Evolutionary conservation across 2,888 invertebrate species (phyloP).

Genomic region (Pelosia muscerda): DNA sequence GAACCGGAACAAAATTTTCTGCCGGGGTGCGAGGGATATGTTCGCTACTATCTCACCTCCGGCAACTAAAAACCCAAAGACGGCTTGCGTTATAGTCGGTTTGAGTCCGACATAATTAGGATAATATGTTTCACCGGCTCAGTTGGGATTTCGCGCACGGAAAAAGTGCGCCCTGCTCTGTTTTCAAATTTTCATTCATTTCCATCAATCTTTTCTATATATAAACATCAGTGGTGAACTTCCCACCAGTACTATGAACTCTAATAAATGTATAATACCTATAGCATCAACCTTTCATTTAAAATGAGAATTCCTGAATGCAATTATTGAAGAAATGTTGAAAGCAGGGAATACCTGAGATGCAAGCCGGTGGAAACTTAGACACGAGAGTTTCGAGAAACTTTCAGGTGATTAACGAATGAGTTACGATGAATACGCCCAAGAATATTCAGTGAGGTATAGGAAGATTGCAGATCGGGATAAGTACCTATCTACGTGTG

Average conservation of each 20-base stretch:
- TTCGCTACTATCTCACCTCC: no score
- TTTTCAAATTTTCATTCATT: no score
- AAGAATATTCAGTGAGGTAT: conserved; percentile 4
- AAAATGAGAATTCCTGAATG: conserved; percentile 48
- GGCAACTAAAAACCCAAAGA: no score
- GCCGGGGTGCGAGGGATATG: no score
- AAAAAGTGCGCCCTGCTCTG: no score
- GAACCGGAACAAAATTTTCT: no score
- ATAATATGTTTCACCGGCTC: no score
- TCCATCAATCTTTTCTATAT: no score
- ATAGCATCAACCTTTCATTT: conserved; percentile 24
- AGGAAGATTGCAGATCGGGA: not conserved
- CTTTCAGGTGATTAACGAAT: conserved; percentile 63
- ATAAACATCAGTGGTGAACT: no score
- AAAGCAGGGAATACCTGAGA: conserved; percentile 44
- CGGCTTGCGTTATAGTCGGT: no score
- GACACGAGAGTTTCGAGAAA: conserved; percentile 56
- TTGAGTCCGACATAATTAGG: no score
- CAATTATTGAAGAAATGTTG: conserved; percentile 41
- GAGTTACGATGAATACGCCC: conserved; percentile 33
- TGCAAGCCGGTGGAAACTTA: conserved; percentile 49
- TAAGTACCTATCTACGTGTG: not conserved
- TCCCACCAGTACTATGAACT: not conserved
- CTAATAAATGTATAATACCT: conserved; percentile 7
- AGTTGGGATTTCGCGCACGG: no score